A percentile compares a stretch with the other conserved stretches of the same genome.
Evolutionary conservation across 1,140 invertebrate species (phyloP).

Genomic region (Doryteuthis pealeii): DNA sequence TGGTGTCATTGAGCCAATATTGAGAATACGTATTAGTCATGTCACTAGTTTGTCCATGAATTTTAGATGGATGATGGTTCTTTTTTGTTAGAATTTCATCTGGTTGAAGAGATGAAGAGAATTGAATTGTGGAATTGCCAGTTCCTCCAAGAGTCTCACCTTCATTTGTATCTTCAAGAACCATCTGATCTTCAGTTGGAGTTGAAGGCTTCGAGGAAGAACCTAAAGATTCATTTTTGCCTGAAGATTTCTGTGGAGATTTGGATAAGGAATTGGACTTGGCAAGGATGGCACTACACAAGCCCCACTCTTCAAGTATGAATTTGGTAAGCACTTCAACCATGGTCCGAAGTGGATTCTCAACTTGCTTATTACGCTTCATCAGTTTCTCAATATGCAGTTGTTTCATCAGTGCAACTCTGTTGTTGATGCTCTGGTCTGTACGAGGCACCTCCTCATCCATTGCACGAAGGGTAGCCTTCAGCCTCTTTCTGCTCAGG

Average conservation of each 20-base stretch:
- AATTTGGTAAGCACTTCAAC: constrained; percentile 51
- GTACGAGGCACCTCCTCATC: constrained; percentile 51
- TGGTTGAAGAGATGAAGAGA: too few relatives aligned
- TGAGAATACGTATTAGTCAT: too few relatives aligned
- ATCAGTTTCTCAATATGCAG: constrained; percentile 52
- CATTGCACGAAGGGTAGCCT: constrained; percentile 47
- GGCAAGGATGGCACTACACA: neutral
- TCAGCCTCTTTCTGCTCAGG: constrained; percentile 52
- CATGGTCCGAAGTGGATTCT: constrained; percentile 48
- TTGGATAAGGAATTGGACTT: neutral
- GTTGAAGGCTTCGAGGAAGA: too few relatives aligned
- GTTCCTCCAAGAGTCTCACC: too few relatives aligned
- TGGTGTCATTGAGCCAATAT: too few relatives aligned
- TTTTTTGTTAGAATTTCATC: too few relatives aligned
- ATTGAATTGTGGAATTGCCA: too few relatives aligned
- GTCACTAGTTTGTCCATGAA: too few relatives aligned
- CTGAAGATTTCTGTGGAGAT: neutral
- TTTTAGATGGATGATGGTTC: too few relatives aligned
- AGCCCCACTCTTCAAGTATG: constrained; percentile 29
- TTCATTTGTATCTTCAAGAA: too few relatives aligned
- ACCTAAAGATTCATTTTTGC: neutral
- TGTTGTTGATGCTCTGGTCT: constrained; percentile 47
- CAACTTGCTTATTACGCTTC: constrained; percentile 54
- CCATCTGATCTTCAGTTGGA: too few relatives aligned
- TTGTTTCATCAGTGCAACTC: constrained; percentile 49